Conservation (phyloP, 2,113 vertebrate species). For the Seriola aureovittata region DNA sequence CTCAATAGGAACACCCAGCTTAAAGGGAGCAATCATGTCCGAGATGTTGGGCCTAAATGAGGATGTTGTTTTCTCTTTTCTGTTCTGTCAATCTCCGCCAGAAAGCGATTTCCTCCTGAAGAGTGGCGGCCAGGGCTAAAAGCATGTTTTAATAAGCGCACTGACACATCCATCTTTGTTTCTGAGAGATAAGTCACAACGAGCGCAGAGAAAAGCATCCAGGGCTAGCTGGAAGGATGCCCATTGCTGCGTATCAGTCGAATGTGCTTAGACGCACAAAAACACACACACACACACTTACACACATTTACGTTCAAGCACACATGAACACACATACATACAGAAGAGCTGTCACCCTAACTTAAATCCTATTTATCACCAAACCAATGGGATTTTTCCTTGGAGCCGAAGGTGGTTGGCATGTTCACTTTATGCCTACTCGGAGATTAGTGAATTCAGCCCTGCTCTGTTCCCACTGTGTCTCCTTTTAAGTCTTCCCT, state of each 20-base stretch:
- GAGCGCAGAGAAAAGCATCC: conserved; percentile 75
- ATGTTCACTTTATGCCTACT: conserved; percentile 86
- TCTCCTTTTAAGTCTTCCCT: conserved; percentile 82
- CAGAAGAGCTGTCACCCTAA: conserved; percentile 82
- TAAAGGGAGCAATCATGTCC: conserved; percentile 85
- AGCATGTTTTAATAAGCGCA: conserved; percentile 85
- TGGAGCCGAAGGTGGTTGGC: conserved; percentile 85
- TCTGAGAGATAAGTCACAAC: conserved; percentile 84
- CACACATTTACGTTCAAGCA: conserved; percentile 55
- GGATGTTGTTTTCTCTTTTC: conserved; percentile 84
- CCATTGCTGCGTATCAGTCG: conserved; percentile 77
- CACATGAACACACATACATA: conserved; percentile 65
- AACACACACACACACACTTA: conserved; percentile 55
- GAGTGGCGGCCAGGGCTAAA: conserved; percentile 81
- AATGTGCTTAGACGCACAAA: conserved; percentile 76
- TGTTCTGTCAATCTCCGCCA: conserved; percentile 84
- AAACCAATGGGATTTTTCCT: conserved; percentile 79
- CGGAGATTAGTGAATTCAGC: conserved; percentile 85
- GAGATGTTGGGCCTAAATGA: conserved; percentile 83
- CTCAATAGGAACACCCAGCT: conserved; percentile 82
- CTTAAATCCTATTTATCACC: conserved; percentile 87
- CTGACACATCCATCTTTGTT: conserved; percentile 87
- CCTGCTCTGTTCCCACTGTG: conserved; percentile 76
- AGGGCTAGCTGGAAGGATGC: conserved; percentile 81
- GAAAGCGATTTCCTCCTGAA: conserved; percentile 84